phyloP scores from a whole-genome alignment of 2,888 invertebrate genomes.

The Aphidius colemani region DNA sequence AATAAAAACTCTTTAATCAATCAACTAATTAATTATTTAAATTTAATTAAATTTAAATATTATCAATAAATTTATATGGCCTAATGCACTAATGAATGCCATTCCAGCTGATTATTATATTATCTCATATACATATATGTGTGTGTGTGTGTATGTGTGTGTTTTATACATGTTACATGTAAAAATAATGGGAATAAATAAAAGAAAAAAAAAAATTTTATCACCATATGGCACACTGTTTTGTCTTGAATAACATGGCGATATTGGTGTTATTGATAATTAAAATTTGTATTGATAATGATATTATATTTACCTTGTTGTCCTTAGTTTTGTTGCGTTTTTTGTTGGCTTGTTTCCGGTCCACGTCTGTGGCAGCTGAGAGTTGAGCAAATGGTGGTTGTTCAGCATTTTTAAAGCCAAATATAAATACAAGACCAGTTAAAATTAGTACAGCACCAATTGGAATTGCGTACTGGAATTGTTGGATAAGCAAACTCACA shows the following conservation, averaged over 20 bases:
- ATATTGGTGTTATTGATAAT: too few relatives aligned
- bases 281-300: too few relatives aligned
- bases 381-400: conserved; percentile 81
- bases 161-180: too few relatives aligned
- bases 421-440: conserved; percentile 76
- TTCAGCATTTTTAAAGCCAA: conserved; percentile 79
- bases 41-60: too few relatives aligned
- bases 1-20: neutral
- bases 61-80: too few relatives aligned
- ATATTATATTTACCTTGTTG: conserved; percentile 64
- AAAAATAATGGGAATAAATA: neutral
- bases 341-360: conserved; percentile 71
- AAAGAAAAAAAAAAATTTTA: neutral
- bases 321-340: conserved; percentile 72
- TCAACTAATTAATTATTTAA: too few relatives aligned
- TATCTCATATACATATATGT: too few relatives aligned
- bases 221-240: neutral
- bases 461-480: conserved; percentile 64
- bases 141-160: too few relatives aligned
- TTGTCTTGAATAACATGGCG: neutral
- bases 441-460: conserved; percentile 71
- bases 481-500: conserved; percentile 48
- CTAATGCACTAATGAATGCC: too few relatives aligned
- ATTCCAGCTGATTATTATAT: too few relatives aligned
- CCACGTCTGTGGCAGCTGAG: conserved; percentile 66